Conservation (phyloP, 1,140 invertebrate genomes). For the Pollicipes pollicipes region DNA sequence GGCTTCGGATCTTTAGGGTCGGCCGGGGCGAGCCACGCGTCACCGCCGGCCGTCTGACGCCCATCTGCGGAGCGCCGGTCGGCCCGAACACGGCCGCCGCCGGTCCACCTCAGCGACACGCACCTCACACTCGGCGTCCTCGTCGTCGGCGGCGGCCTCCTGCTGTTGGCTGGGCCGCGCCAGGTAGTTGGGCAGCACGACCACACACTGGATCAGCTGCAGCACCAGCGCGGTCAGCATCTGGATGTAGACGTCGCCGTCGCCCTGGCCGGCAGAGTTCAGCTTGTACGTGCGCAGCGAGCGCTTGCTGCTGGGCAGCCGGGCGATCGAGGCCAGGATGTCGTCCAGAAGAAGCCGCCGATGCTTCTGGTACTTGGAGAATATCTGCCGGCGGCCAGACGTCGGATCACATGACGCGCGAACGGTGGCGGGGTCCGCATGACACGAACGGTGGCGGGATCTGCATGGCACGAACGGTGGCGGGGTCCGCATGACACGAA, state of each 20-base stretch:
- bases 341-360: conserved; percentile 83
- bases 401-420: too few species aligned
- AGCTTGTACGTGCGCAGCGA: conserved; percentile 78
- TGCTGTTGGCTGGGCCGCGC: conserved; percentile 6
- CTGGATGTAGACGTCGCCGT: conserved; percentile 63
- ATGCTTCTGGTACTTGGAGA: conserved; percentile 89
- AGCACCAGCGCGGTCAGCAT: conserved; percentile 96
- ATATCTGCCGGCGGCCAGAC: too few species aligned
- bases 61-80: too few species aligned
- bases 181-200: conserved; percentile 56
- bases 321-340: conserved; percentile 90
- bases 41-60: too few species aligned
- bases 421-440: too few species aligned
- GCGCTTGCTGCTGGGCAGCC: conserved; percentile 88
- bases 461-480: too few species aligned
- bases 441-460: too few species aligned
- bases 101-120: too few species aligned
- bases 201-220: conserved; percentile 92
- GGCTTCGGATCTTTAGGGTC: too few species aligned
- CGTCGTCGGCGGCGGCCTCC: background rate
- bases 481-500: too few species aligned
- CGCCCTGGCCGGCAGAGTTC: conserved; percentile 34
- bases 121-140: background rate
- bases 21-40: too few species aligned
- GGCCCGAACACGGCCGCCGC: too few species aligned